Evolutionary conservation across 2,888 invertebrate species (phyloP).

Genomic region (Petrolisthes manimaculis): DNA sequence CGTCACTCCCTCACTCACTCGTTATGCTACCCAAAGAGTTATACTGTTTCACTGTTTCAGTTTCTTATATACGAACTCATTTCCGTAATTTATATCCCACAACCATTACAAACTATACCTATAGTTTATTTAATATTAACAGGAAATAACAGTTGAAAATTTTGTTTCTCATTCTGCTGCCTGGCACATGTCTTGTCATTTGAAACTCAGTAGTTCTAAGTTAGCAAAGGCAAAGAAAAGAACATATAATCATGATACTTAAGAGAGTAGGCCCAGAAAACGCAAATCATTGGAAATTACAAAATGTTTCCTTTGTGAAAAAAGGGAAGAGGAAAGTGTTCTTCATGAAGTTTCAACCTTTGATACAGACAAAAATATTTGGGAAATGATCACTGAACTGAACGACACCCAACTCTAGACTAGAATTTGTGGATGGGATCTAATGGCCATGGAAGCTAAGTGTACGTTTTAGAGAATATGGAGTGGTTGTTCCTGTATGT

Average conservation of each 20-base stretch:
- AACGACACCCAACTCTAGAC: slow-evolving; percentile 12
- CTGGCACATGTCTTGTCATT: slow-evolving; percentile 17
- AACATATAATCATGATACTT: neutral
- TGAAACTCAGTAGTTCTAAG: slow-evolving; percentile 7
- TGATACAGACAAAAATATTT: slow-evolving; percentile 7
- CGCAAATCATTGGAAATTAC: slow-evolving; percentile 2
- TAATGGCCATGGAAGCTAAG: slow-evolving; percentile 4
- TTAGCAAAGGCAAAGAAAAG: neutral
- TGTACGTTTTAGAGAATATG: slow-evolving; percentile 20
- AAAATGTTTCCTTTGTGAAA: slow-evolving; percentile 1
- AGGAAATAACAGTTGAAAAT: slow-evolving; percentile 7
- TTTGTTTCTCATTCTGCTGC: slow-evolving; percentile 1
- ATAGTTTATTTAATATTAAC: too few species aligned
- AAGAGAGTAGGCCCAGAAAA: neutral
- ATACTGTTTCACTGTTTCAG: too few species aligned
- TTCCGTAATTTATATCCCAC: too few species aligned
- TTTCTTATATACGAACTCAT: too few species aligned
- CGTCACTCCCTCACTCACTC: too few species aligned
- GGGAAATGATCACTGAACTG: slow-evolving; percentile 5
- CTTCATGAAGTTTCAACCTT: slow-evolving; percentile 9
- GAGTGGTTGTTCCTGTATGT: slow-evolving; percentile 18
- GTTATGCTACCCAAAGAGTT: too few species aligned
- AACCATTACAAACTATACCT: too few species aligned
- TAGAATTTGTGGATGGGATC: neutral
- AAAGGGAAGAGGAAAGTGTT: slow-evolving; percentile 2